Percentiles rank a stretch among this genome's conserved stretches.
phyloP scores from a whole-genome alignment of 2,113 vertebrate species.

The Lagopus leucura region DNA sequence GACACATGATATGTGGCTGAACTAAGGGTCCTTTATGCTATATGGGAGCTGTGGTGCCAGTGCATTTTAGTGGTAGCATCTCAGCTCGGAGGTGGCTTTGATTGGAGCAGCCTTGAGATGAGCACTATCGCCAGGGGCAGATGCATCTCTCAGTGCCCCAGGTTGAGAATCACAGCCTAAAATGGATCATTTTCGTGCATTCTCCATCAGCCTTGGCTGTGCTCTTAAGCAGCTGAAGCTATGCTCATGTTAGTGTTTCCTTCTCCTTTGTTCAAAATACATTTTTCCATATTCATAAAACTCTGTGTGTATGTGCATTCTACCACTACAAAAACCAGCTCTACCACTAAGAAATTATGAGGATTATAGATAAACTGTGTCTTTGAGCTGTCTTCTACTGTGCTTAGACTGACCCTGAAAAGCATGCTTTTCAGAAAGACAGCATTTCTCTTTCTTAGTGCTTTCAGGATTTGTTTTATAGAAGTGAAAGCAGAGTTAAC shows the following conservation, averaged over 20 bases:
- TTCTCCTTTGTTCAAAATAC: not conserved
- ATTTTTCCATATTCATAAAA: not conserved
- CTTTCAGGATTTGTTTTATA: not conserved
- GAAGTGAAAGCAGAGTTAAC: not conserved
- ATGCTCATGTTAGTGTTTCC: not conserved
- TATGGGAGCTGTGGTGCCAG: not conserved
- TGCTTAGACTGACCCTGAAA: not conserved
- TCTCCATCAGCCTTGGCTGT: not conserved
- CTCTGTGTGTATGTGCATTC: no score
- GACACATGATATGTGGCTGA: rapidly evolving
- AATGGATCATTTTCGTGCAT: not conserved
- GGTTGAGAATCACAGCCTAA: not conserved
- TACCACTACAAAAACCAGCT: no score
- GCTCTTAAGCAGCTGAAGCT: not conserved
- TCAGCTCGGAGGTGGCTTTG: not conserved
- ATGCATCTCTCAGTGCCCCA: not conserved
- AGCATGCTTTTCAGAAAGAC: not conserved
- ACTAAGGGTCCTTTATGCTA: constrained; percentile 3
- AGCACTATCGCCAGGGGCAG: not conserved
- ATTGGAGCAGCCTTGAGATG: not conserved
- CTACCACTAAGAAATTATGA: not conserved
- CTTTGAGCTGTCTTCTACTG: not conserved
- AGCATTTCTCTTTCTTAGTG: not conserved
- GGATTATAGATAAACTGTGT: not conserved
- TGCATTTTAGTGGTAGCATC: not conserved